Conservation (phyloP, 2,888 invertebrate genomes). For the Sphaerophoria rueppellii region DNA sequence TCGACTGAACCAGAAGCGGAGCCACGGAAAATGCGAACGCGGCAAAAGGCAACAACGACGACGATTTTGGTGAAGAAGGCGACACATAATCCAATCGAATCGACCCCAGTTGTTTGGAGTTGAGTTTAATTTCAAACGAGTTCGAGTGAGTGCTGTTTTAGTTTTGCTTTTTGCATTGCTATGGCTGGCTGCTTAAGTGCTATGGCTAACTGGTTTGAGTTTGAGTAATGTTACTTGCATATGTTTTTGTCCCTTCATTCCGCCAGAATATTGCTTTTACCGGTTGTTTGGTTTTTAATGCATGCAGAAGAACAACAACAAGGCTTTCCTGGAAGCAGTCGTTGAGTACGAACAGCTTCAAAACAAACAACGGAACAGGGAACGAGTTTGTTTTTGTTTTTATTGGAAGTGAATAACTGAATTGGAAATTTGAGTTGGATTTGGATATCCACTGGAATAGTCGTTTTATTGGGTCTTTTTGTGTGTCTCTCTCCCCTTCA, state of each 20-base stretch:
- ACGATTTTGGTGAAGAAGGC: conserved; percentile 7
- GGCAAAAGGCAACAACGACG: conserved; percentile 49
- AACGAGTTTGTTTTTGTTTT: conserved; percentile 56
- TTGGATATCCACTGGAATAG: conserved; percentile 8
- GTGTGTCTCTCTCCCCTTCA: conserved; percentile 37
- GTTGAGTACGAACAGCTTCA: not conserved
- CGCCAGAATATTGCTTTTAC: conserved; percentile 6
- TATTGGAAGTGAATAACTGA: not conserved
- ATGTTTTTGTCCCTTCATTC: conserved; percentile 23
- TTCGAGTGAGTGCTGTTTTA: conserved; percentile 49
- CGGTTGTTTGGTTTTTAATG: conserved; percentile 5
- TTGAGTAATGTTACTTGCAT: conserved; percentile 23
- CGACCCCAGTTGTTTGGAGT: conserved; percentile 46
- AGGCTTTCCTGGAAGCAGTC: conserved; percentile 36
- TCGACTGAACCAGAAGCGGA: conserved; percentile 77
- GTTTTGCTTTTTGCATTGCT: too few relatives aligned
- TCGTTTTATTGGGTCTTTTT: conserved; percentile 3
- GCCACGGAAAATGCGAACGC: conserved; percentile 72
- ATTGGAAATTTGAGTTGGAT: conserved; percentile 55
- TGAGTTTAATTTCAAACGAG: conserved; percentile 34
- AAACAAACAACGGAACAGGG: conserved; percentile 6
- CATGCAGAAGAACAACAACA: conserved; percentile 1
- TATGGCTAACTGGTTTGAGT: conserved; percentile 41
- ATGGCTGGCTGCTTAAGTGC: not conserved
- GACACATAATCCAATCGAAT: conserved; percentile 21